A percentile compares a stretch with the other conserved stretches of the same genome.
These are phyloP conservation scores for Apeltes quadracus DNA, from an alignment of 2,113 vertebrate species.

Conservation along the genomic window DNA sequence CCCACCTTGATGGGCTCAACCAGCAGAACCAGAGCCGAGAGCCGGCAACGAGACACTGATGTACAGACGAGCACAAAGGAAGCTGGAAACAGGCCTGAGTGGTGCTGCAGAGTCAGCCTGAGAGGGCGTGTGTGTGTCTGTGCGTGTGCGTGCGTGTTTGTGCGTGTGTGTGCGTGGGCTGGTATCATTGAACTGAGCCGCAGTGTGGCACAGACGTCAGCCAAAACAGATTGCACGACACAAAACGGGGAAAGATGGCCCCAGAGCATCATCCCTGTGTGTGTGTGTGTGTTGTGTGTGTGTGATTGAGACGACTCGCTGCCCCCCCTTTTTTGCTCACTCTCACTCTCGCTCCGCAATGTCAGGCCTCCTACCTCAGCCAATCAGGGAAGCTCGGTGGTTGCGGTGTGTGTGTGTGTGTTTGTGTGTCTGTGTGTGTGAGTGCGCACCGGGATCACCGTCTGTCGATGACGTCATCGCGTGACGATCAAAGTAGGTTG, in stretches of 20 bases:
- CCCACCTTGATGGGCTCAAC: conserved; percentile 25
- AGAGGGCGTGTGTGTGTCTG: conserved; percentile 6
- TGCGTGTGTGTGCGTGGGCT: conserved; percentile 23
- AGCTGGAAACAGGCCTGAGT: conserved; percentile 14
- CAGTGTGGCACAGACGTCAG: conserved; percentile 40
- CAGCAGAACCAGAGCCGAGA: conserved; percentile 7
- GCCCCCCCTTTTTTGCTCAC: neutral
- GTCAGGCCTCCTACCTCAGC: conserved; percentile 42
- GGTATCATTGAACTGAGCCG: conserved; percentile 20
- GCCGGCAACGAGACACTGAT: conserved; percentile 22
- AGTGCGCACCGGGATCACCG: neutral
- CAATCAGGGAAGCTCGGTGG: conserved; percentile 38
- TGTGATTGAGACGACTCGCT: conserved; percentile 19
- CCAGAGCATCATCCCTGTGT: conserved; percentile 19
- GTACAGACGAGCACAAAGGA: conserved; percentile 13
- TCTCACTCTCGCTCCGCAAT: conserved; percentile 28
- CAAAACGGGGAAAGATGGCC: conserved; percentile 37
- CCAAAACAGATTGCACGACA: conserved; percentile 48
- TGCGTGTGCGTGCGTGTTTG: conserved; percentile 20
- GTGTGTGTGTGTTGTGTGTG: conserved; percentile 3
- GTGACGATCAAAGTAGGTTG: neutral
- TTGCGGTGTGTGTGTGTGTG: conserved; percentile 1
- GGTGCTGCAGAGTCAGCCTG: conserved; percentile 4
- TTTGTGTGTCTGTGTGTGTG: neutral
- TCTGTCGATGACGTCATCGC: conserved; percentile 42